Base-by-base conservation (phyloP, 1,140 invertebrate genomes). In the Drosophila cardini region DNA sequence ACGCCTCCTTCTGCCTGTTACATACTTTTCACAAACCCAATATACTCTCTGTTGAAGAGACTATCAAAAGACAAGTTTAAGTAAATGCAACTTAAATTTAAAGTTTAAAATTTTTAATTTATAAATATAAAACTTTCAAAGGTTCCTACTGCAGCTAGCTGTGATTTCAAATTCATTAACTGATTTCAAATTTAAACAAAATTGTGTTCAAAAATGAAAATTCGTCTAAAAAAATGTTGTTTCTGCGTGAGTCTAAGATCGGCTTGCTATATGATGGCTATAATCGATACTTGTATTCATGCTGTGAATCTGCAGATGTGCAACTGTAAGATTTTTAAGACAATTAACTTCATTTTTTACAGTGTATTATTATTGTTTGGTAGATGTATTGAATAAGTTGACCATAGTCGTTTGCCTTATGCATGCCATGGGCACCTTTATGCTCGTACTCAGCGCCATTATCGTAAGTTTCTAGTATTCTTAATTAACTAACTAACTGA, bases 141-240 rank as follows among this genome's bases (percentile, higher is more conserved):
- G 2, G 21, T 1, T 21, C 21, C 4, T 21, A 2, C 2, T 26
- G 21, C 16, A 36, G 58, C 38, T 46, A 8, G 67, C 58, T 45
- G n/a, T 11, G 40, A 40, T 11, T 32, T 71, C 1, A 10, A 10
- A 55, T 53, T 71, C 67, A n/a, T 26, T 2, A 26, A 4, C 21
- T 0, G 2, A 26, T 4, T 4, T 4, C 4, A 26, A 34, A n/a
- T 42, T 32, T 2, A 7, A 2, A 34, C 34, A 13, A 9, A 40
- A 10, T 32, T 18, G 7, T 4, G 5, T 3, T 26, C 0, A 26
- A 55, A 56, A 26, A 81, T 81, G 78, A 69, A 30, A 16, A 10
- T 42, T 2, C 38, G 10, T 18, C 4, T 67, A 13, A 13, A 11
- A n/a, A 73, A 53, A 18, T 81, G 18, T 15, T 82, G 68, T 36